Conservation (phyloP, 2,888 invertebrate species). For the Parnassius mnemosyne region DNA sequence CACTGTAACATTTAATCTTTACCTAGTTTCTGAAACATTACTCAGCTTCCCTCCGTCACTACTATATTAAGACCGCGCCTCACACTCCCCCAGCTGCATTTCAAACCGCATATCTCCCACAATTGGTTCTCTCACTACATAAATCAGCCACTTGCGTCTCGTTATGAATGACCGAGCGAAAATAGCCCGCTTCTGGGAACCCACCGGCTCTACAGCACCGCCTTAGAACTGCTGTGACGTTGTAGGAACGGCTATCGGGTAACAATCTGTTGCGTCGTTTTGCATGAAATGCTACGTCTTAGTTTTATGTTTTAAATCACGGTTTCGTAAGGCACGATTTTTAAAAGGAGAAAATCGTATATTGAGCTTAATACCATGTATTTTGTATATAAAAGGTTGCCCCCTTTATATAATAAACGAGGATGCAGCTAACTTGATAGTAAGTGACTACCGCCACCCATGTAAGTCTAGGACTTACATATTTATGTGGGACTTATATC, state of each 20-base stretch:
- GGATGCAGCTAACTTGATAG: too few relatives aligned
- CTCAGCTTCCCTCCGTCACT: neutral
- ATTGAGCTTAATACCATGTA: too few relatives aligned
- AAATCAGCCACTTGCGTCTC: constrained; percentile 18
- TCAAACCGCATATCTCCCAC: constrained; percentile 6
- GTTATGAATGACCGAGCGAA: constrained; percentile 24
- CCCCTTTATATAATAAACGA: too few relatives aligned
- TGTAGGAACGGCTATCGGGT: constrained; percentile 3
- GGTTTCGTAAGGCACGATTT: too few relatives aligned
- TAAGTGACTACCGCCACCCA: too few relatives aligned
- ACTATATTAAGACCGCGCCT: constrained; percentile 10
- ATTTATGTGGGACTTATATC: too few relatives aligned
- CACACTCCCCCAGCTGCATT: neutral
- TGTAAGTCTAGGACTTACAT: too few relatives aligned
- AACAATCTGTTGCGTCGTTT: constrained; percentile 1
- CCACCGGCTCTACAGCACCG: neutral
- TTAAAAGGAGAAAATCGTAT: too few relatives aligned
- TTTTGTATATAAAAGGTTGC: too few relatives aligned
- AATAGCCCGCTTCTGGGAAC: constrained; percentile 22
- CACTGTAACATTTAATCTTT: too few relatives aligned
- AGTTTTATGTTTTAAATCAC: neutral
- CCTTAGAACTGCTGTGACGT: neutral
- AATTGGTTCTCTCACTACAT: constrained; percentile 22
- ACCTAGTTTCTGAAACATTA: too few relatives aligned
- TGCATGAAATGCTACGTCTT: neutral